Percentiles rank a stretch among this genome's conserved stretches.
phyloP scores from a whole-genome alignment of 2,888 invertebrate genomes.

The Gortyna flavago region DNA sequence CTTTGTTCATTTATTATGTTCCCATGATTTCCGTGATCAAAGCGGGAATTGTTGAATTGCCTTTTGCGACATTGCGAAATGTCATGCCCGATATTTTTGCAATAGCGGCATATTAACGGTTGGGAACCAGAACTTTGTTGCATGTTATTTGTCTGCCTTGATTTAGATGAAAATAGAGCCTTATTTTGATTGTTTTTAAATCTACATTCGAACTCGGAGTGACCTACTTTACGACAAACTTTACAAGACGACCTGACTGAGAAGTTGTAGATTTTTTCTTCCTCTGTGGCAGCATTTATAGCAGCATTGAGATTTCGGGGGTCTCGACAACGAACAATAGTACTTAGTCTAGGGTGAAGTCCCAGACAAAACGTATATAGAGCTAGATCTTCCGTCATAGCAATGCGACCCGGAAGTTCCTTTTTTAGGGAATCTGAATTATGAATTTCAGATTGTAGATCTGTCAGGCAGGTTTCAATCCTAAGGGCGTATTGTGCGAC shows the following conservation, averaged over 20 bases:
- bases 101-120: no score
- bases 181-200: neutral
- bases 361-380: neutral
- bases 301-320: neutral
- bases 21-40: no score
- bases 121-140: no score
- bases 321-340: neutral
- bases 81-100: no score
- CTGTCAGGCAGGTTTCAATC: neutral
- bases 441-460: neutral
- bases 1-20: no score
- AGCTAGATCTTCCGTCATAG: neutral
- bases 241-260: neutral
- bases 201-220: neutral
- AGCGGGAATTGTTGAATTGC: no score
- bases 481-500: conserved; percentile 7
- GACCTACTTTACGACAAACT: neutral
- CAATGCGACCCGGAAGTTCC: neutral
- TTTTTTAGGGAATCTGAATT: neutral
- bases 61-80: no score
- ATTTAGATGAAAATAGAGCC: neutral
- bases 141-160: no score
- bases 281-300: neutral
- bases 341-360: neutral
- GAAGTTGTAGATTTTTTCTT: neutral